Conservation (phyloP, 1,140 invertebrate genomes). For the Penaeus indicus region DNA sequence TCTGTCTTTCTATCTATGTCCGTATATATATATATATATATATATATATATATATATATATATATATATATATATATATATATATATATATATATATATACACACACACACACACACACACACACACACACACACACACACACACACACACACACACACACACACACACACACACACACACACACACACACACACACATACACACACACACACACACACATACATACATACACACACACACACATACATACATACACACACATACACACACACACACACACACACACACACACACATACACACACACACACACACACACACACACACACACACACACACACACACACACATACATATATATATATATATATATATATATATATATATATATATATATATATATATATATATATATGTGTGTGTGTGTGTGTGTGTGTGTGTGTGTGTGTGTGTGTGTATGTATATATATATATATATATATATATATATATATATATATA, state of each 20-base stretch:
- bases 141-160: constrained; percentile 31
- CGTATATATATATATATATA: neutral
- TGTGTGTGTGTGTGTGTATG: neutral
- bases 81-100: constrained; percentile 32
- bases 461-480: constrained; percentile 20
- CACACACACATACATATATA: constrained; percentile 16
- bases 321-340: neutral
- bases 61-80: constrained; percentile 22
- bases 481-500: constrained; percentile 17
- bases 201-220: constrained; percentile 33
- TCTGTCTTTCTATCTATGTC: too few relatives aligned
- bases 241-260: constrained; percentile 2
- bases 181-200: constrained; percentile 34
- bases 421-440: neutral
- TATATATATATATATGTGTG: neutral
- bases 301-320: constrained; percentile 19
- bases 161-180: constrained; percentile 29
- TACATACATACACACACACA: constrained; percentile 16
- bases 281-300: constrained; percentile 16
- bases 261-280: constrained; percentile 8
- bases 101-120: constrained; percentile 15
- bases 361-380: constrained; percentile 22
- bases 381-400: constrained; percentile 32
- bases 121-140: constrained; percentile 37
- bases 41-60: constrained; percentile 26